Conservation (phyloP, 1,140 invertebrate species). For the Ips nitidus region DNA sequence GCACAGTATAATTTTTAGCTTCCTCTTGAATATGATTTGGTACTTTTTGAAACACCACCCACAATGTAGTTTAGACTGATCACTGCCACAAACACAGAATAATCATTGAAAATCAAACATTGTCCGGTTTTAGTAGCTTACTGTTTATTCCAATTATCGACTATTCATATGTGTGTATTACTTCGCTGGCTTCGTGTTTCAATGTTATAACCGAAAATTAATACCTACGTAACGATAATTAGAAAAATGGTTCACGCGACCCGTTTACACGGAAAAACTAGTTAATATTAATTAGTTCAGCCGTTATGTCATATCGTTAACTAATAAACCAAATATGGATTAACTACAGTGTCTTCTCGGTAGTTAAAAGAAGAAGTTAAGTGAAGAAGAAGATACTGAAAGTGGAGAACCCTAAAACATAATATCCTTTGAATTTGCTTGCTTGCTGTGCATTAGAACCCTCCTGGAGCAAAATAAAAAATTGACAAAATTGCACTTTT, state of each 20-base stretch:
- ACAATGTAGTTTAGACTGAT: background rate
- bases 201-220: slow-evolving; percentile 13
- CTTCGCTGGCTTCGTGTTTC: background rate
- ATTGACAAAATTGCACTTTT: too few relatives aligned
- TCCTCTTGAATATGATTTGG: too few relatives aligned
- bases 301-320: slow-evolving; percentile 1
- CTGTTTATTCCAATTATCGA: slow-evolving; percentile 11
- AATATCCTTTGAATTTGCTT: too few relatives aligned
- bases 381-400: too few relatives aligned
- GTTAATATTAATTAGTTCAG: slow-evolving; percentile 6
- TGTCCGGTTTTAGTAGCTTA: slow-evolving; percentile 4
- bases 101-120: background rate
- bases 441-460: too few relatives aligned
- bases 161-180: background rate
- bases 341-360: too few relatives aligned
- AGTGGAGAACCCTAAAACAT: too few relatives aligned
- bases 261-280: slow-evolving; percentile 4
- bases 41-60: background rate
- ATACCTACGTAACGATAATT: slow-evolving; percentile 15
- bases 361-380: too few relatives aligned
- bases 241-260: slow-evolving; percentile 19
- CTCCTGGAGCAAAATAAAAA: too few relatives aligned
- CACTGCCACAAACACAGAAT: background rate
- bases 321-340: too few relatives aligned
- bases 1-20: too few relatives aligned